Evolutionary conservation across 2,113 vertebrate species (phyloP).

Genomic region (Charina bottae): DNA sequence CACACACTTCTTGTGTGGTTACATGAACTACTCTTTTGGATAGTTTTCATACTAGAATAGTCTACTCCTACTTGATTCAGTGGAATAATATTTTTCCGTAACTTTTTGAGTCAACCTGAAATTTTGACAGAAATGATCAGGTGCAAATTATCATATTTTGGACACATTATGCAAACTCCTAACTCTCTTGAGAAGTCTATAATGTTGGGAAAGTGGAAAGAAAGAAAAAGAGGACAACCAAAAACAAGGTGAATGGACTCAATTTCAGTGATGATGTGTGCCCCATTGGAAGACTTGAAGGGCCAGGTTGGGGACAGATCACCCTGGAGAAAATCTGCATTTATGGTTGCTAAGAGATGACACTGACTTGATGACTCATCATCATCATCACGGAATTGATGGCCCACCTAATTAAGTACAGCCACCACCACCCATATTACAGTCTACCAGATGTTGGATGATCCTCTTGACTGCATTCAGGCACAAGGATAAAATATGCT

Average conservation of each 20-base stretch:
- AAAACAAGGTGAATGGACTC: neutral
- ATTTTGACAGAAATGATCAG: neutral
- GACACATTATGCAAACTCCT: neutral
- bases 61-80: neutral
- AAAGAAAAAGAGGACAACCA: neutral
- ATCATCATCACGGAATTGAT: neutral
- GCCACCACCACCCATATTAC: neutral
- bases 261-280: neutral
- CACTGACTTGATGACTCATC: neutral
- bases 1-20: neutral
- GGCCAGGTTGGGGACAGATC: neutral
- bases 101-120: neutral
- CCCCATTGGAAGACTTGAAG: neutral
- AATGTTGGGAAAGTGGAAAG: neutral
- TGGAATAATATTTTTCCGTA: neutral
- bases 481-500: neutral
- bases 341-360: neutral
- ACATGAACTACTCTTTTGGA: constrained; percentile 1
- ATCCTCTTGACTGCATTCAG: neutral
- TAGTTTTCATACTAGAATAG: neutral
- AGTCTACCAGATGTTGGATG: neutral
- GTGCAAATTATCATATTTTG: neutral
- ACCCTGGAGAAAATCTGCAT: neutral
- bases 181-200: neutral
- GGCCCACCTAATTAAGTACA: neutral